phyloP scores from a whole-genome alignment of 2,113 vertebrate genomes.

The Machaerirhynchus nigripectus region DNA sequence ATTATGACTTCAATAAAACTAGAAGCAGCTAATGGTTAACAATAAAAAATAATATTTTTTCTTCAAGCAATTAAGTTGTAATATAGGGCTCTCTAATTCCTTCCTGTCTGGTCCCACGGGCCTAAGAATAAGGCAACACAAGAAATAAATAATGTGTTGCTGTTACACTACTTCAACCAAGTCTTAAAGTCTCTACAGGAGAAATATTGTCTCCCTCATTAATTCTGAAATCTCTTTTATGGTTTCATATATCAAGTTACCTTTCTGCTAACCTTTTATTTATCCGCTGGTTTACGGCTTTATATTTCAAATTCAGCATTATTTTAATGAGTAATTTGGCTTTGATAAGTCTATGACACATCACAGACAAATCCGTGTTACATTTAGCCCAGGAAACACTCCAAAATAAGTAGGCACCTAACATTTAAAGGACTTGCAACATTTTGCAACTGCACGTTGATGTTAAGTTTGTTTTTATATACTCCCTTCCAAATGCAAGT shows the following conservation, averaged over 20 bases:
- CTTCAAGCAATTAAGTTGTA: conserved; percentile 79
- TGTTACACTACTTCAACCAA: conserved; percentile 59
- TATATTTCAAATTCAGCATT: conserved; percentile 50
- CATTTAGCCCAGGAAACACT: background rate
- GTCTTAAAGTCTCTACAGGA: conserved; percentile 57
- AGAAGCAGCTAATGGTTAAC: conserved; percentile 73
- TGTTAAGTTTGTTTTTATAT: conserved; percentile 25
- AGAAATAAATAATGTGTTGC: conserved; percentile 73
- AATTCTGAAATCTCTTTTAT: conserved; percentile 61
- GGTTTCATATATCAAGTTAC: conserved; percentile 64
- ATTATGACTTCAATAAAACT: conserved; percentile 68
- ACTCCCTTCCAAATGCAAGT: conserved; percentile 6
- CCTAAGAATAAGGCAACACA: conserved; percentile 68
- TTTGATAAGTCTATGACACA: background rate
- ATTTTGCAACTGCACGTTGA: background rate
- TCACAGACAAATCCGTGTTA: conserved; percentile 1
- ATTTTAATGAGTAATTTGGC: conserved; percentile 56
- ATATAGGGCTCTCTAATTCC: conserved; percentile 75
- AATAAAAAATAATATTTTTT: conserved; percentile 81
- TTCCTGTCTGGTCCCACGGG: conserved; percentile 74
- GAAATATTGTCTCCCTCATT: conserved; percentile 65
- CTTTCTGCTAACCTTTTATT: conserved; percentile 48
- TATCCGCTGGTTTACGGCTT: background rate
- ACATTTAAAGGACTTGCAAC: background rate
- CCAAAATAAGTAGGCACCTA: background rate